Conservation (phyloP, 37 sponge, comb jelly and placozoan species). For the Aphrocallistes beatrix region DNA sequence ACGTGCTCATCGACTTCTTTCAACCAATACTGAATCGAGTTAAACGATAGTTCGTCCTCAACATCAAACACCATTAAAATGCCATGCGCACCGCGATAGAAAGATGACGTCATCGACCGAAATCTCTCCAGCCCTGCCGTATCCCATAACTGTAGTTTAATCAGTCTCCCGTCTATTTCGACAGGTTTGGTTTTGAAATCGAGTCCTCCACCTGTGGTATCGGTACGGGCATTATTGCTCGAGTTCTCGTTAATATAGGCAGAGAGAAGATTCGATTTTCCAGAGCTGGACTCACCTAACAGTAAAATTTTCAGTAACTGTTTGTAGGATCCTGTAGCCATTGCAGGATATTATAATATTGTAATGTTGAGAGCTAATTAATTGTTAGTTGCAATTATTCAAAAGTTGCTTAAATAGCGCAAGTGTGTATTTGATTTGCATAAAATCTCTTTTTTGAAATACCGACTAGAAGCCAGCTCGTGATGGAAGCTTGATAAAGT, state of each 20-base stretch:
- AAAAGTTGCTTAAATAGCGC: neutral
- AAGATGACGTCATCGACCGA: conserved; percentile 5
- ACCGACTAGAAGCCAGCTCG: neutral
- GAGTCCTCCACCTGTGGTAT: neutral
- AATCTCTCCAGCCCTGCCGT: neutral
- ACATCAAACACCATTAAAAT: neutral
- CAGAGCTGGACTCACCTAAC: neutral
- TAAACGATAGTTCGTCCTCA: neutral
- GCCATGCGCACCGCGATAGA: neutral
- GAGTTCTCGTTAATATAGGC: neutral
- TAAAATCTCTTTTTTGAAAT: neutral
- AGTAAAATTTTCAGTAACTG: neutral
- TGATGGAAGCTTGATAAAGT: neutral
- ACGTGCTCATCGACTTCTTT: conserved; percentile 7
- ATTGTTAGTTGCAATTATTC: neutral
- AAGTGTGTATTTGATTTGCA: neutral
- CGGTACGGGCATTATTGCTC: too few species aligned
- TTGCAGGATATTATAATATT: neutral
- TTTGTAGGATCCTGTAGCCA: neutral
- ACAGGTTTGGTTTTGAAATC: neutral
- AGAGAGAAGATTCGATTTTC: neutral
- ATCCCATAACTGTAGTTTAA: neutral
- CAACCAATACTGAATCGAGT: conserved; percentile 13
- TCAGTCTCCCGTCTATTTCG: neutral
- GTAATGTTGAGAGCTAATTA: neutral